phyloP scores from a whole-genome alignment of 2,797 vertebrate species.

The Dromococcyx pavoninus region DNA sequence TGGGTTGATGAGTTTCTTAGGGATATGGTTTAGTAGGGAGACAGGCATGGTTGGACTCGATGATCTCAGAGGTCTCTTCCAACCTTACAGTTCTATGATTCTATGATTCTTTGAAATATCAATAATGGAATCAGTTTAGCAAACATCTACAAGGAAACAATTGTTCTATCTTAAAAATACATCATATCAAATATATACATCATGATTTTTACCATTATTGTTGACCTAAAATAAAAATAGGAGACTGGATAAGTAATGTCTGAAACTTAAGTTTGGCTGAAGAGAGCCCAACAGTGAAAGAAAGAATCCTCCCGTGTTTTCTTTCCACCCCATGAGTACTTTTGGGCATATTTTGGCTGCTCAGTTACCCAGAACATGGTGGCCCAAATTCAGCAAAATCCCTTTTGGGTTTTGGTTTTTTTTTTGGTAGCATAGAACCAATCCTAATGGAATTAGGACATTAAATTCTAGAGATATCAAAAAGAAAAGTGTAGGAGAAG shows the following conservation, averaged over 20 bases:
- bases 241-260: background rate
- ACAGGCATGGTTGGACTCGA: too few relatives aligned
- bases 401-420: too few relatives aligned
- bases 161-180: background rate
- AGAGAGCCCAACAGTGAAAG: background rate
- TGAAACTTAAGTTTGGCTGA: background rate
- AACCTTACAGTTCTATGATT: too few relatives aligned
- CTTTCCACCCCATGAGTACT: background rate
- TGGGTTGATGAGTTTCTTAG: too few relatives aligned
- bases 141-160: background rate
- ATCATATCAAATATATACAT: background rate
- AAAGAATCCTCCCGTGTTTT: background rate
- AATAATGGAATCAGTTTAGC: background rate
- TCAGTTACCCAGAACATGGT: background rate
- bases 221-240: background rate
- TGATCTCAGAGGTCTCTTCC: too few relatives aligned
- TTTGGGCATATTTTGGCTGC: background rate
- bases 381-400: background rate
- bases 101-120: too few relatives aligned
- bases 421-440: background rate
- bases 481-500: background rate
- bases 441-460: background rate
- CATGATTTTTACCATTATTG: background rate
- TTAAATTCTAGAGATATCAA: background rate
- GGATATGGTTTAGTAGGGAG: too few relatives aligned